phyloP scores from a whole-genome alignment of 2,113 vertebrate genomes.

The Percina caprodes region DNA sequence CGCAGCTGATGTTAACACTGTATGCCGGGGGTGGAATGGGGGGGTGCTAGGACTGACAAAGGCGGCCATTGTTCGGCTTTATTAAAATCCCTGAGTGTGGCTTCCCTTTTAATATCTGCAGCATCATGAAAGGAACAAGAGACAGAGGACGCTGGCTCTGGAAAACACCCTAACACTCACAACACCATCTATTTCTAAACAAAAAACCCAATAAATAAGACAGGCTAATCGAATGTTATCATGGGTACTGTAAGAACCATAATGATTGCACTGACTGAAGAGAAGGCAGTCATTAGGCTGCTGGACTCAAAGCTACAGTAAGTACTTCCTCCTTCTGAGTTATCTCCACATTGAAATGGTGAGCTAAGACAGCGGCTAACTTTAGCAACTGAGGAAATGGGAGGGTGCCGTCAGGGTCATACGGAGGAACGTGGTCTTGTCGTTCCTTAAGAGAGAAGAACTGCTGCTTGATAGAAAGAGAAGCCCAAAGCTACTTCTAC shows the following conservation, averaged over 20 bases:
- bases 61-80: slow-evolving; percentile 68
- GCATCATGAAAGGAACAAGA: slow-evolving; percentile 34
- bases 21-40: slow-evolving; percentile 11
- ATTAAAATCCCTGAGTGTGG: slow-evolving; percentile 62
- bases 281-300: slow-evolving; percentile 46
- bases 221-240: slow-evolving; percentile 46
- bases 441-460: slow-evolving; percentile 9
- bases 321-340: slow-evolving; percentile 46
- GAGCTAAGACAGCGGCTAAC: slow-evolving; percentile 55
- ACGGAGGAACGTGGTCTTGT: slow-evolving; percentile 32
- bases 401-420: slow-evolving; percentile 43
- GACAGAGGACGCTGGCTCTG: slow-evolving; percentile 8
- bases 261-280: slow-evolving; percentile 42
- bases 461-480: slow-evolving; percentile 21
- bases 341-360: slow-evolving; percentile 60
- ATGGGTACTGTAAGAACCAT: slow-evolving; percentile 14
- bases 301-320: slow-evolving; percentile 36
- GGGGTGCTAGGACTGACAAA: slow-evolving; percentile 49
- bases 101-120: slow-evolving; percentile 65
- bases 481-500: slow-evolving; percentile 41
- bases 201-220: slow-evolving; percentile 36
- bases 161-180: slow-evolving; percentile 38
- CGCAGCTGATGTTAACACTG: slow-evolving; percentile 24
- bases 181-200: slow-evolving; percentile 16
- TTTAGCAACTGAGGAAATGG: slow-evolving; percentile 69